Evolutionary conservation across 2,797 vertebrate species (phyloP), one percentile per base, ranked within the genome.

Genomic region (Neosilurus hyrtlii): DNA sequence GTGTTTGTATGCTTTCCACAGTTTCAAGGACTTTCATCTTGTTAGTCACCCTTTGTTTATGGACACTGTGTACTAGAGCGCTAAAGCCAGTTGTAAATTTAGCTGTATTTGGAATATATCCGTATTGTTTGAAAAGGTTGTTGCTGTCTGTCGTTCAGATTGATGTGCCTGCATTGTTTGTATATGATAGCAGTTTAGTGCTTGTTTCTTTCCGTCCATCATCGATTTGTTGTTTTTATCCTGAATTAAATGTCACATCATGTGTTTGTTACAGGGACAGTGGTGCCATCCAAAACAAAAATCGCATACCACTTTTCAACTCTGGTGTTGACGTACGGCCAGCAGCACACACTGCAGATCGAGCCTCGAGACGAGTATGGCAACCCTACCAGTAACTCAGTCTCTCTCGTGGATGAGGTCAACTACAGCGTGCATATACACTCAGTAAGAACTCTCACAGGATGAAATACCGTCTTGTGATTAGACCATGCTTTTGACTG

Each of bases 261-360:
- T 62, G 54, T 56, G 1, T 84, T 74, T 72, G 16, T 91, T 92
- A 88, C 91, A 99, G 98, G 98, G 88, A 96, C 95, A 88, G 97
- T 99, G 84, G 96, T 98, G 90, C 98, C 98, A 83, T 97, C 96
- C 70, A 99, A 99, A 94, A 99, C 98, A 86, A 98, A 98, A 94
- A 99, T 99, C 73, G 94, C 96, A 56, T 97, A 95, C 90, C 98
- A 99, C 92, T 99, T 99, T 89, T 99, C 98, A 85, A 99, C 98
- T 63, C 92, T 99, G 90, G 97, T 99, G 84, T 92, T 99, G 91
- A 97, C 96, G 26, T 96, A 95, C 83, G 96, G 96, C 82, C 95
- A 98, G 88, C 96, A 96, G 86, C 97, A 99, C 91, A 97, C 94
- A 14, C 92, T 99, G 86, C 97, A 99, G 89, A 98, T 99, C 86